Percentiles rank a stretch among this genome's conserved stretches.
phyloP scores from a whole-genome alignment of 2,113 vertebrate species.

The Notarius quadriscutis region DNA sequence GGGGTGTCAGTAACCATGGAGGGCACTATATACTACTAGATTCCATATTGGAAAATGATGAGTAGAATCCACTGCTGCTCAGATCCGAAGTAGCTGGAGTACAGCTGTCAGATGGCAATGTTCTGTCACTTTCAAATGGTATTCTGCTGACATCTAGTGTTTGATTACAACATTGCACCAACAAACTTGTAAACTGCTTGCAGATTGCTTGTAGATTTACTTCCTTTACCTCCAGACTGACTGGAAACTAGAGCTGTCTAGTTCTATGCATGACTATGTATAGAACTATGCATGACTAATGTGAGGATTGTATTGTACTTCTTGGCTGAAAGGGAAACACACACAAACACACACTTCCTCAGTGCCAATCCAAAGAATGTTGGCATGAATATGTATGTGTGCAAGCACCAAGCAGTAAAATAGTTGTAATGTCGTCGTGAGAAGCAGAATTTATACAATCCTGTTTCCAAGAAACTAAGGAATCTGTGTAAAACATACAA shows the following conservation, averaged over 20 bases:
- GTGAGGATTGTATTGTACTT: not conserved
- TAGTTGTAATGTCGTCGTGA: not conserved
- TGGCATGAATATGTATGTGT: not conserved
- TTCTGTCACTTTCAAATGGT: not conserved
- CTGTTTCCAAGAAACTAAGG: too few species aligned
- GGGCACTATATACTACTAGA: not conserved
- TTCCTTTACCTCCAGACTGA: not conserved
- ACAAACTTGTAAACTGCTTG: not conserved
- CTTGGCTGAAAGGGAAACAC: not conserved
- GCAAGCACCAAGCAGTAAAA: not conserved
- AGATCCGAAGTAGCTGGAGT: not conserved
- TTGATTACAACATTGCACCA: slow-evolving; percentile 2
- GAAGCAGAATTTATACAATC: not conserved
- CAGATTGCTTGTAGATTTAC: not conserved
- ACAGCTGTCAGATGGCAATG: not conserved
- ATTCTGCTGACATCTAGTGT: slow-evolving; percentile 46
- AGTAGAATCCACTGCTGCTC: not conserved
- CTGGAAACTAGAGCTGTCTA: not conserved
- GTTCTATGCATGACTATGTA: too few species aligned
- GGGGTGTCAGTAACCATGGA: too few species aligned
- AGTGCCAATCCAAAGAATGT: not conserved
- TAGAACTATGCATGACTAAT: too few species aligned
- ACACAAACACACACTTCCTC: not conserved
- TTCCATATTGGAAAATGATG: not conserved
- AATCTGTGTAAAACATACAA: too few species aligned